These are phyloP conservation scores for Oryctes rhinoceros DNA, from an alignment of 1,140 invertebrate genomes.

Conservation along the genomic window DNA sequence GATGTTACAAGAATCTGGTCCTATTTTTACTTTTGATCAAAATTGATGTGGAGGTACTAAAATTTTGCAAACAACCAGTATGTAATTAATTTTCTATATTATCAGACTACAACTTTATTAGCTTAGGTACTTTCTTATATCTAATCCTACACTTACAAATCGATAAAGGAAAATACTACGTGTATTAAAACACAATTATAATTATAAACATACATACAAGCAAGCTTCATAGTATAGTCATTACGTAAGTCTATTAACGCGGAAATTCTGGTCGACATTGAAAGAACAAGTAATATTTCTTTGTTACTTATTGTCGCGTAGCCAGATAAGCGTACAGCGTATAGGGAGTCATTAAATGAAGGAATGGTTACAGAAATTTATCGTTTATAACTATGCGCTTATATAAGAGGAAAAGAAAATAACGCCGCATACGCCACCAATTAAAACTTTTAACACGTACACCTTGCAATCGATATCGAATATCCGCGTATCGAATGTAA, in stretches of 20 bases:
- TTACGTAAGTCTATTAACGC: constrained; percentile 13
- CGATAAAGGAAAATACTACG: not conserved
- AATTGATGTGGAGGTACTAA: no score
- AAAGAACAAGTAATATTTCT: constrained; percentile 27
- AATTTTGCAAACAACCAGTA: no score
- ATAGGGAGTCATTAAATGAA: not conserved
- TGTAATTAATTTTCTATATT: no score
- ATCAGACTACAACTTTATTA: no score
- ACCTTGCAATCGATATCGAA: not conserved
- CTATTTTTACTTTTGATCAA: no score
- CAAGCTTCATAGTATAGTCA: not conserved
- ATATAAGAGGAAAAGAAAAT: not conserved
- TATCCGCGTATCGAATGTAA: not conserved
- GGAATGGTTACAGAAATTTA: not conserved
- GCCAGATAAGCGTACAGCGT: not conserved
- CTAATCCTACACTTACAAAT: no score
- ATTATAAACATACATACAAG: not conserved
- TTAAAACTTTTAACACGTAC: constrained; percentile 10
- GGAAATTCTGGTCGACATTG: constrained; percentile 18
- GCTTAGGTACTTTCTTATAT: no score
- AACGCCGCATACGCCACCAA: not conserved
- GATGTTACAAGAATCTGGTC: no score
- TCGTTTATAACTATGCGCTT: not conserved
- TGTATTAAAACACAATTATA: not conserved
- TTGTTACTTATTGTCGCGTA: not conserved